Evolutionary conservation across 2,888 invertebrate genomes (phyloP), one percentile per base, ranked within the genome.

Genomic region (Callimorpha dominula): DNA sequence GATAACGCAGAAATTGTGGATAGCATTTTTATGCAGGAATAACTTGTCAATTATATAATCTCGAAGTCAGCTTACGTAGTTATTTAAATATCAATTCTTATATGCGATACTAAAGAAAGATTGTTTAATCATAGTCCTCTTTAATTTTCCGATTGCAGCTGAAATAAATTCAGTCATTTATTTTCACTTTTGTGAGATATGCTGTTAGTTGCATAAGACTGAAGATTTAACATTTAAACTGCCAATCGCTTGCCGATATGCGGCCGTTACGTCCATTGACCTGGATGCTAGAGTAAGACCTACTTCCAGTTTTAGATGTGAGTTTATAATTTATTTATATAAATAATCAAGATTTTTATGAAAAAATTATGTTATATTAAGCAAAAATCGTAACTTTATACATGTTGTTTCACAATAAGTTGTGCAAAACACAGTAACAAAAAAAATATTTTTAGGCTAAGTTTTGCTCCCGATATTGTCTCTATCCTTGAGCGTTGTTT

Each of bases 201-300:
- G 85, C 82, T 84, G 80, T 74, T 68, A 15, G 80, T 91, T 91
- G 85, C 88, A 84, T 88, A 91, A 90, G 74, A 80, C 79, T 84
- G 82, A 89, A 87, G 86, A 88, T 89, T 86, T 89, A 90, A 88
- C 90, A 90, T 91, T 90, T 90, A 85, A 87, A 84, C 82, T 83
- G 83, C 88, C 82, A 88, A 85, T 86, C 82, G 85, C 80, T 82
- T 81, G 83, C 73, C 78, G 83, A 87, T 84, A 87, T 86, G 84
- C 82, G 80, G 84, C 83, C 80, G 86, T 90, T 90, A 88, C 90
- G 89, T 89, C 80, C 81, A 81, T 81, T 87, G 87, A 89, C 90
- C 87, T 86, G 82, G 81, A 88, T 88, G 74, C 75, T 82, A 78
- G 75, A 79, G 81, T 76, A 83, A 85, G 82, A 80, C 82, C 79